These are phyloP conservation scores for Formica exsecta DNA, from an alignment of 1,140 invertebrate genomes.

Conservation along the genomic window DNA sequence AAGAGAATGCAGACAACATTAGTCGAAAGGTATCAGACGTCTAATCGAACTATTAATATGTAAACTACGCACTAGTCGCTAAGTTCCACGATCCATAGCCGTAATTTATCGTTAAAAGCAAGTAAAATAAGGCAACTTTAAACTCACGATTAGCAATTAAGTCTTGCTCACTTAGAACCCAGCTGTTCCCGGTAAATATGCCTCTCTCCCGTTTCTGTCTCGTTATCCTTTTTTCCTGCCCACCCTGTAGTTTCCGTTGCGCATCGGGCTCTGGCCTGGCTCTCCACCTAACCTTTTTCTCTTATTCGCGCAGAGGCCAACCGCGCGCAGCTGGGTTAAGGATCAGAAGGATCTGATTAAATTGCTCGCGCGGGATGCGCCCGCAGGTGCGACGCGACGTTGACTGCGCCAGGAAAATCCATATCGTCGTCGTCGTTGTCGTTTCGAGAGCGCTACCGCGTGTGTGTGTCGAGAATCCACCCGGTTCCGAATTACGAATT, in stretches of 20 bases:
- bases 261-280: constrained; percentile 16
- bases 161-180: constrained; percentile 47
- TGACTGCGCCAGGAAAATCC: constrained; percentile 48
- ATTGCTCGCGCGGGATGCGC: constrained; percentile 70
- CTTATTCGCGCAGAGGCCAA: constrained; percentile 47
- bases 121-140: constrained; percentile 56
- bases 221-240: constrained; percentile 3
- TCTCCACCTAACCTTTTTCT: constrained; percentile 34
- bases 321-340: constrained; percentile 74
- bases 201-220: neutral
- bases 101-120: constrained; percentile 46
- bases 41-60: constrained; percentile 48
- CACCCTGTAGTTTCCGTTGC: constrained; percentile 33
- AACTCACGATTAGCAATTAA: constrained; percentile 55
- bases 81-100: constrained; percentile 55
- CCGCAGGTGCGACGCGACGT: constrained; percentile 72
- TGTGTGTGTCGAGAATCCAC: constrained; percentile 18
- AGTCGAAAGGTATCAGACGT: constrained; percentile 21
- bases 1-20: neutral
- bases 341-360: constrained; percentile 77
- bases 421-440: constrained; percentile 50
- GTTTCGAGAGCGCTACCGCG: neutral
- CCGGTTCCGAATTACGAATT: constrained; percentile 31
- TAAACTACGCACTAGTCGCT: constrained; percentile 46
- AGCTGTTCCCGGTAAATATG: constrained; percentile 52